These are phyloP conservation scores for Lanius ludovicianus DNA, from an alignment of 2,113 vertebrate species.

Conservation along the genomic window DNA sequence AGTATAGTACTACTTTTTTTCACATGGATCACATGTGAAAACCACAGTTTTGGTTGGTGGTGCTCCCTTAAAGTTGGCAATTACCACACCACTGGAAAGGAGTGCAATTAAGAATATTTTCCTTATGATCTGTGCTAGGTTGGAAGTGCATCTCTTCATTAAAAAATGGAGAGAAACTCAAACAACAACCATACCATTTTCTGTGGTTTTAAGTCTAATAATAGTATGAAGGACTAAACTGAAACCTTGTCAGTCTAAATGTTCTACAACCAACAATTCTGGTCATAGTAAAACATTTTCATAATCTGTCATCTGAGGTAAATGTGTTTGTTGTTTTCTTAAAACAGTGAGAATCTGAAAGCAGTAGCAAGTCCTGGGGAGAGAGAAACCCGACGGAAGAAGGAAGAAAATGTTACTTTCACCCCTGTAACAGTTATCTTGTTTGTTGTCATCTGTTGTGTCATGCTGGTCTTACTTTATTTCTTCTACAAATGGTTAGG, in stretches of 20 bases:
- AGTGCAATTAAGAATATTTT: neutral
- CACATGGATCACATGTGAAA: neutral
- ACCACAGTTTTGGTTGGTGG: neutral
- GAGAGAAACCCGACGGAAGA: conserved; percentile 66
- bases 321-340: neutral
- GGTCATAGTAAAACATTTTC: neutral
- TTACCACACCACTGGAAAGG: neutral
- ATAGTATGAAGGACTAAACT: neutral
- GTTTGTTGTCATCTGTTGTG: conserved; percentile 88
- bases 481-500: conserved; percentile 92
- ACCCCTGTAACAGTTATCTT: conserved; percentile 86
- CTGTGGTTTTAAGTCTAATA: neutral
- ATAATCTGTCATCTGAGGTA: neutral
- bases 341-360: conserved; percentile 78
- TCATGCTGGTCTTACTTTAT: conserved; percentile 93
- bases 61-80: neutral
- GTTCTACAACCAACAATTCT: neutral
- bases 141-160: neutral
- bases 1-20: neutral
- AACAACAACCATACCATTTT: neutral
- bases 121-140: neutral
- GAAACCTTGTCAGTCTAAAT: neutral
- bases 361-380: conserved; percentile 24
- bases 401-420: conserved; percentile 78
- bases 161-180: neutral